These are phyloP conservation scores for Pipistrellus kuhlii DNA, from an alignment of 2,797 vertebrate species.

Conservation along the genomic window DNA sequence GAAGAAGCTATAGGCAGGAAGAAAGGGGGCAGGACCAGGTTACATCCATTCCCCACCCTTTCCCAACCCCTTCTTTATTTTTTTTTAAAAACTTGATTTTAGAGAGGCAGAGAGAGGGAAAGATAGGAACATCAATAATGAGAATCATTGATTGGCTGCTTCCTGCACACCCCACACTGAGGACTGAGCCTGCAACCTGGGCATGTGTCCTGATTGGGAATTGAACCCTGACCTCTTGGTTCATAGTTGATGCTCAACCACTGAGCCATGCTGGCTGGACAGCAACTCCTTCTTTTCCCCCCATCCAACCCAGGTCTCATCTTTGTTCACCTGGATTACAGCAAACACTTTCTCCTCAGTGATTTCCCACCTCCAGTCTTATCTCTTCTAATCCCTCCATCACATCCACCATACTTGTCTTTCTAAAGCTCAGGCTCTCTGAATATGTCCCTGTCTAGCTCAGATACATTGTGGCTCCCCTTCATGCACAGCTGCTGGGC, in stretches of 20 bases:
- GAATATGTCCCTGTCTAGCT: not conserved
- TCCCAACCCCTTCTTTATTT: not conserved
- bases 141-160: too few relatives aligned
- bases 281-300: not conserved
- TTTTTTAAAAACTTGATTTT: too few relatives aligned
- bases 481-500: not conserved
- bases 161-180: too few relatives aligned
- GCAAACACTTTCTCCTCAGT: not conserved
- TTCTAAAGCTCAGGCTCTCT: constrained; percentile 44
- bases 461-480: not conserved
- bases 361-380: not conserved
- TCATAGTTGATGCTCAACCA: too few relatives aligned
- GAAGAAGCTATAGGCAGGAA: constrained; percentile 60
- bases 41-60: not conserved
- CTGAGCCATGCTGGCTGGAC: too few relatives aligned
- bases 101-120: too few relatives aligned
- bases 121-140: too few relatives aligned
- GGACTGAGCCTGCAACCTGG: too few relatives aligned
- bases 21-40: constrained; percentile 22
- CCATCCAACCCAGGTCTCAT: not conserved
- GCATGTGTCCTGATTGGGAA: too few relatives aligned
- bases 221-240: too few relatives aligned
- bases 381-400: not conserved
- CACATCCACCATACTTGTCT: not conserved
- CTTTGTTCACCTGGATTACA: not conserved